phyloP scores from a whole-genome alignment of 2,113 vertebrate species.

The Chionodraco myersi region DNA sequence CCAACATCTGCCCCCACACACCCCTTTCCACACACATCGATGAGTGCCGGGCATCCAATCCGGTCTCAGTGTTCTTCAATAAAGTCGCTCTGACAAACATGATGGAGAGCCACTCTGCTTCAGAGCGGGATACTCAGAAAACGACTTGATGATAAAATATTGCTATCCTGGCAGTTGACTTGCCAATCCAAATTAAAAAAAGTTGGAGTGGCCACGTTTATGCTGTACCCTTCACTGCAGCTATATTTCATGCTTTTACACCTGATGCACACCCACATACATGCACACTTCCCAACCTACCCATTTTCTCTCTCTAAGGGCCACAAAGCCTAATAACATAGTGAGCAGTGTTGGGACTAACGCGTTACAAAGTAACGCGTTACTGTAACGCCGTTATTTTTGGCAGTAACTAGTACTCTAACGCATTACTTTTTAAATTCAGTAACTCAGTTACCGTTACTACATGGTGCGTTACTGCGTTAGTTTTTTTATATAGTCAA shows the following conservation, averaged over 20 bases:
- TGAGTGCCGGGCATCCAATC: conserved; percentile 46
- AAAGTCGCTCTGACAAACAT: conserved; percentile 78
- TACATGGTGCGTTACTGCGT: too few species aligned
- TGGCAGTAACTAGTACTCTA: too few species aligned
- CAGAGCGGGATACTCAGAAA: conserved; percentile 74
- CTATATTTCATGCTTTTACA: conserved; percentile 73
- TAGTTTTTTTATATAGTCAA: too few species aligned
- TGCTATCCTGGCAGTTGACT: conserved; percentile 66
- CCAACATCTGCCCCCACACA: background rate
- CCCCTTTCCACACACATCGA: background rate
- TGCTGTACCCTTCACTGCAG: conserved; percentile 48
- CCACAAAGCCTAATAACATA: conserved; percentile 6
- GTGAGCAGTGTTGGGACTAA: background rate
- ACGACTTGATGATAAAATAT: conserved; percentile 76
- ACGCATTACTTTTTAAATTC: too few species aligned
- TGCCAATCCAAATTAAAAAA: conserved; percentile 84
- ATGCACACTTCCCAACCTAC: background rate
- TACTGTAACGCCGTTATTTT: too few species aligned
- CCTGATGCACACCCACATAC: conserved; percentile 22
- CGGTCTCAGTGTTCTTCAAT: conserved; percentile 72
- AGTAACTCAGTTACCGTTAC: too few species aligned
- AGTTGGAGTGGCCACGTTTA: conserved; percentile 76
- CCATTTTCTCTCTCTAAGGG: background rate
- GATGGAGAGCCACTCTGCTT: conserved; percentile 82
- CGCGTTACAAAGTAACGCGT: too few species aligned